A percentile compares a stretch with the other conserved stretches of the same genome.
Evolutionary conservation across 2,888 invertebrate species (phyloP).

Genomic region (Erynnis tages): DNA sequence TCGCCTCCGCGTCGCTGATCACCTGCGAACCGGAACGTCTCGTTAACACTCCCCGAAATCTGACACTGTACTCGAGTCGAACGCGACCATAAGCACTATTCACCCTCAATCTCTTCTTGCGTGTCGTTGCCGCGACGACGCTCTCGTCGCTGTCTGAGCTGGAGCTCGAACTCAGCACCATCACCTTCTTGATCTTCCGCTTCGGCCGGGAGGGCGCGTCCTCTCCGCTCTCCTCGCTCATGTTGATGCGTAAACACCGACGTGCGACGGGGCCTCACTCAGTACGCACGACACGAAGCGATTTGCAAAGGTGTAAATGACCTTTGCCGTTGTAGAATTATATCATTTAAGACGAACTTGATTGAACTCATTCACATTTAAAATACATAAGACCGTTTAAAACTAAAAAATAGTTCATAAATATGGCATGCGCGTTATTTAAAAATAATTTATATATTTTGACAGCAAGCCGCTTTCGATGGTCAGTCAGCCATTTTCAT

Average conservation of each 20-base stretch:
- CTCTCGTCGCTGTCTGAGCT: slow-evolving; percentile 74
- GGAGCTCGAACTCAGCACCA: slow-evolving; percentile 59
- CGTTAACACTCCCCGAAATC: neutral
- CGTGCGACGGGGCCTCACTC: slow-evolving; percentile 40
- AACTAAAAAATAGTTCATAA: slow-evolving; percentile 43
- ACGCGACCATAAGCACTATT: slow-evolving; percentile 34
- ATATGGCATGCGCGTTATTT: slow-evolving; percentile 50
- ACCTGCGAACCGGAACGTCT: slow-evolving; percentile 56
- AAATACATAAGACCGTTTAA: slow-evolving; percentile 44
- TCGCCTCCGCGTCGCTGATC: slow-evolving; percentile 73
- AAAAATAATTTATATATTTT: slow-evolving; percentile 65
- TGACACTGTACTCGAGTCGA: neutral
- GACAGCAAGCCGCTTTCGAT: slow-evolving; percentile 80
- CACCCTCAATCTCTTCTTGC: slow-evolving; percentile 74
- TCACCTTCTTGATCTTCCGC: slow-evolving; percentile 62
- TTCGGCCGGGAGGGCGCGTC: slow-evolving; percentile 58
- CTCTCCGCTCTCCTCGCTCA: slow-evolving; percentile 70
- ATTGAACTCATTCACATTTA: slow-evolving; percentile 53
- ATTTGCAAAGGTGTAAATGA: slow-evolving; percentile 70
- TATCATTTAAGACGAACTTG: slow-evolving; percentile 45
- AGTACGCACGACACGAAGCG: slow-evolving; percentile 67
- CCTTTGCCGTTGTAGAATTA: slow-evolving; percentile 53
- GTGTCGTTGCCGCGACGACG: slow-evolving; percentile 58
- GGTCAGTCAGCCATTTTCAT: slow-evolving; percentile 75
- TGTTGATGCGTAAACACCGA: slow-evolving; percentile 51